Evolutionary conservation across 2,113 vertebrate species (phyloP).

Genomic region (Thomomys bottae): DNA sequence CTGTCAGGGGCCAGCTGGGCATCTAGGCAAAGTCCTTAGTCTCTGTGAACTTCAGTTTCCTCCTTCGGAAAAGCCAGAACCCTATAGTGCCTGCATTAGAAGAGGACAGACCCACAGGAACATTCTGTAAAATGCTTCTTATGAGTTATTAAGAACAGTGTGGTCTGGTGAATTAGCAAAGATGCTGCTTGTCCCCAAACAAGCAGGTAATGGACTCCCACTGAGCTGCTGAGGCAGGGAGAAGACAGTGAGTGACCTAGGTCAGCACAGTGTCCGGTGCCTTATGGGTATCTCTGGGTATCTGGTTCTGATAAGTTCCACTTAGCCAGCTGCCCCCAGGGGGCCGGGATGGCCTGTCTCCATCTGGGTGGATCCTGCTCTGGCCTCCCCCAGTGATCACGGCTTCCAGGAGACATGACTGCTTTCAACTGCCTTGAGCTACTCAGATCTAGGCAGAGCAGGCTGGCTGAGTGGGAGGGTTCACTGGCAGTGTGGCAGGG

Average conservation of each 20-base stretch:
- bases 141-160: not conserved
- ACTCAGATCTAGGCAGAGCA: not conserved
- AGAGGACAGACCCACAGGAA: not conserved
- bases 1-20: not conserved
- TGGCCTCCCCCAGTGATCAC: not conserved
- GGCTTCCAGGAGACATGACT: not conserved
- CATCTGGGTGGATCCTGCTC: not conserved
- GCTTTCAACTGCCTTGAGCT: not conserved
- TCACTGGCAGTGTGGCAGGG: not conserved
- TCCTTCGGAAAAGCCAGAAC: not conserved
- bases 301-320: not conserved
- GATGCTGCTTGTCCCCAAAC: not conserved
- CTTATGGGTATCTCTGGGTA: not conserved
- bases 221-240: not conserved
- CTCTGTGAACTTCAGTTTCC: not conserved
- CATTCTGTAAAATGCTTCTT: not conserved
- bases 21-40: not conserved
- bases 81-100: not conserved
- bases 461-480: not conserved
- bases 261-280: fast-evolving
- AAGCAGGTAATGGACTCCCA: not conserved
- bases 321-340: no score
- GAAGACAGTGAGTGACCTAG: fast-evolving
- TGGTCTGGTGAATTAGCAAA: not conserved
- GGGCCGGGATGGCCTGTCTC: not conserved